phyloP scores from a whole-genome alignment of 2,797 vertebrate genomes.

The Pseudocheirus occidentalis region DNA sequence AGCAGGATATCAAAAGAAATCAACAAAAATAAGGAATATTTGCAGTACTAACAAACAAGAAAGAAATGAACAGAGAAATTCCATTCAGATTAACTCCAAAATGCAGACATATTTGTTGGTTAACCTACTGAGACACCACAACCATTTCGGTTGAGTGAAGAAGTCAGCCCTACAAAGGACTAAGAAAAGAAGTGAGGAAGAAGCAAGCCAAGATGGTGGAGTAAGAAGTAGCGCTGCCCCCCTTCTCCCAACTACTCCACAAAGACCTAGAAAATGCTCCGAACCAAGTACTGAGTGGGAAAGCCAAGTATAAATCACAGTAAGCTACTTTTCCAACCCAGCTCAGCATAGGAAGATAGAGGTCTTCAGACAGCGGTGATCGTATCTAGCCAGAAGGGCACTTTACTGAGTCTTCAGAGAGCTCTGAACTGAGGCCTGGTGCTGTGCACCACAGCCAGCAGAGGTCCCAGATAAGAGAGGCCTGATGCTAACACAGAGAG shows the following conservation, averaged over 20 bases:
- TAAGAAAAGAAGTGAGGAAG: background rate
- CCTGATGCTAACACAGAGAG: background rate
- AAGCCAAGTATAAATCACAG: background rate
- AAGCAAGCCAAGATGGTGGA: background rate
- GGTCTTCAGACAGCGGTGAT: background rate
- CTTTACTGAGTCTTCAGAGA: background rate
- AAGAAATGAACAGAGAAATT: background rate
- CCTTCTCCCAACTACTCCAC: background rate
- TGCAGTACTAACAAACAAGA: too few relatives aligned
- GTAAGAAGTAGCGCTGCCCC: background rate
- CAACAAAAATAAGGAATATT: background rate
- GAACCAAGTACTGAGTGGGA: background rate
- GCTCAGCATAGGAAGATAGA: background rate
- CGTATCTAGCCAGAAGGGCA: background rate
- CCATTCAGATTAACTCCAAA: background rate
- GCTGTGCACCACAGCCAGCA: too few relatives aligned
- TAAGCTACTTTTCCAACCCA: background rate
- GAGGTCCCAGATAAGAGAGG: too few relatives aligned
- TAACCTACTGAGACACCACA: background rate
- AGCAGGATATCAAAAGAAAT: background rate
- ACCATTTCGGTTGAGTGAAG: background rate
- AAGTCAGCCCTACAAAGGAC: too few relatives aligned
- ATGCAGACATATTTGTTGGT: background rate
- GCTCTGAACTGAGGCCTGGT: background rate
- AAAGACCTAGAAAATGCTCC: background rate